These are phyloP conservation scores for Macaca fascicularis DNA, from an alignment of 2,113 vertebrate species.

Conservation along the genomic window T2T-MFA8v1.1 NC_088380.1:134454001-134454500, in stretches of 20 bases:
- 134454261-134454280: neutral
- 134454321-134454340: neutral
- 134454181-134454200: neutral
- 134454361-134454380: neutral
- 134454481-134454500: neutral
- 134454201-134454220: neutral
- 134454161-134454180: neutral
- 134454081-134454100: neutral
- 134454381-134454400: neutral
- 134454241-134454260: neutral
- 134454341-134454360: neutral
- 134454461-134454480: neutral
- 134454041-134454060: neutral
- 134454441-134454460: neutral
- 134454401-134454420: neutral
- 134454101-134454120: neutral
- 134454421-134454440: neutral
- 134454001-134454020: constrained; percentile 9
- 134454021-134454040: neutral
- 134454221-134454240: neutral
- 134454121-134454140: neutral
- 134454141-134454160: neutral
- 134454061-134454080: neutral
- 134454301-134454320: neutral
- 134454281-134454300: neutral